A percentile compares a stretch with the other conserved stretches of the same genome.
Conservation (phyloP, 2,113 vertebrate species). For the Rhea americana region DNA sequence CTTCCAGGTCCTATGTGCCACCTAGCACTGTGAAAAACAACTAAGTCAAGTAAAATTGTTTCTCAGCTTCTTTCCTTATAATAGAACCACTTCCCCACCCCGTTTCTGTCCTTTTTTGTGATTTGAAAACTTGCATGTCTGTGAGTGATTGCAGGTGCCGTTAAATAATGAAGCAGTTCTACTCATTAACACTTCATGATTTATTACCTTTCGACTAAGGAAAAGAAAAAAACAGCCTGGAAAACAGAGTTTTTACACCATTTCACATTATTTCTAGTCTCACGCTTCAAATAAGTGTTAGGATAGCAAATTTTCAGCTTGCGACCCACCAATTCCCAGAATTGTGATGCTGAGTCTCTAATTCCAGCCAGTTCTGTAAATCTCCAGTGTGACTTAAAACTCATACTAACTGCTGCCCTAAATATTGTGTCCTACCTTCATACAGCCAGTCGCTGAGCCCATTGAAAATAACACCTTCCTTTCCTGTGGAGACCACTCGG, state of each 20-base stretch:
- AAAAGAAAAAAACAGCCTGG: constrained; percentile 19
- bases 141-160: neutral
- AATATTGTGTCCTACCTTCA: constrained; percentile 83
- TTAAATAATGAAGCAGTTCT: constrained; percentile 32
- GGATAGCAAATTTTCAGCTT: neutral
- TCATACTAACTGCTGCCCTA: constrained; percentile 20
- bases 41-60: neutral
- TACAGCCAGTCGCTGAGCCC: constrained; percentile 97
- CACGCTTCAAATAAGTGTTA: neutral
- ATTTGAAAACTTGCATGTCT: neutral
- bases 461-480: constrained; percentile 95
- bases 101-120: neutral
- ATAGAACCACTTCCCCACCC: neutral
- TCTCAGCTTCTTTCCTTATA: neutral
- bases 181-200: constrained; percentile 46
- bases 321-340: neutral
- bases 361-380: neutral
- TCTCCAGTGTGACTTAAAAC: neutral
- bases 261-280: constrained; percentile 29
- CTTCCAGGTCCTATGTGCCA: neutral
- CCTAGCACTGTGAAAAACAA: neutral
- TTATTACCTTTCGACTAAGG: constrained; percentile 27
- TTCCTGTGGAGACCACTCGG: constrained; percentile 93
- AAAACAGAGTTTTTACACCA: constrained; percentile 28
- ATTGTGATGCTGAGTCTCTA: neutral